Base-by-base conservation (phyloP, 2,888 invertebrate genomes). In the Palloptera scutellata region DNA sequence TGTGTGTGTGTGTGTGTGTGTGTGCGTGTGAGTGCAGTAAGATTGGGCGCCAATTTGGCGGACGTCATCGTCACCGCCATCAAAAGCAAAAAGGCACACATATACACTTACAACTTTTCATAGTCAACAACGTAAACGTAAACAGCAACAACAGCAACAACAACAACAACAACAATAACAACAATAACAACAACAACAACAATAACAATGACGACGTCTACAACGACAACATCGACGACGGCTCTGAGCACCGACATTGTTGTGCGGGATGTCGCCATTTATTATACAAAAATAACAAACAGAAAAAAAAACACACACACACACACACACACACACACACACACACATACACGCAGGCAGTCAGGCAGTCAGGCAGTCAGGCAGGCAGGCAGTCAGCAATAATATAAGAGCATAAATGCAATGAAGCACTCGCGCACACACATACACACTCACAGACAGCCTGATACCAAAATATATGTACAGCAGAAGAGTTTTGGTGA, bases 31-130 rank as follows among this genome's bases (percentile, higher is more conserved):
- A 64, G 17, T 64, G 40, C 58, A 64, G 58, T 64, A 43, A 40
- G 60, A 60, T 60, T 45, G 60, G 65, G 65, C 65, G 65, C 65
- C 65, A 66, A 66, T 60, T 66, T 66, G 65, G 65, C 65, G 65
- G 65, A 66, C 60, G 65, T 64, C 64, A 59, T 59, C 42, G 64
- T 59, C 59, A 58, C 42, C 59, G 30, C 52, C 51, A 15, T 30
- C 51, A 30, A 4, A n/a, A 30, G 30, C 6, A 30, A 4, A 30
- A 30, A 30, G 3, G 6, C 30, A 30, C 30, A 30, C 30, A 30
- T 6, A 30, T 6, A 30, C 30, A 30, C 6, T 30, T 30, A 30
- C 30, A 30, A 30, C 30, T 30, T 30, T 30, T 30, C 30, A 30
- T 30, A 30, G 30, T 30, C 30, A 30, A 30, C 30, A 30, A 30